Evolutionary conservation across 2,888 invertebrate species (phyloP).

Genomic region (Eupithecia vulgata): DNA sequence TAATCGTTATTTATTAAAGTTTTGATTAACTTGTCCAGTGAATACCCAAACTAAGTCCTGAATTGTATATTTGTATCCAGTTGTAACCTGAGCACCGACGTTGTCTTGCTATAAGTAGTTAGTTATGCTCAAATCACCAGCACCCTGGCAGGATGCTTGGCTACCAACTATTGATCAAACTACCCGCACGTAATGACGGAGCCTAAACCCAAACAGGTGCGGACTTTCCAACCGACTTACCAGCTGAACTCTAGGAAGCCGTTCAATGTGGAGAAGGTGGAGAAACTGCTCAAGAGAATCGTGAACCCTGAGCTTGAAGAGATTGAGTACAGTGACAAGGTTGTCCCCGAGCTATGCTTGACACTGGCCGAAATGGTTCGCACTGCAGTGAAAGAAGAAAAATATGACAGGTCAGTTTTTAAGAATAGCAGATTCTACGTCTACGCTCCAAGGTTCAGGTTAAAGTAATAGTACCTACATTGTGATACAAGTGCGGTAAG

Average conservation of each 20-base stretch:
- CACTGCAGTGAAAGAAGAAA: conserved; percentile 85
- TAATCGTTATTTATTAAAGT: too few species aligned
- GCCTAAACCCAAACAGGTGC: conserved; percentile 67
- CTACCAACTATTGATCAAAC: conserved; percentile 54
- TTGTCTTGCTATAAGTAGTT: too few species aligned
- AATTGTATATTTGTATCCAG: too few species aligned
- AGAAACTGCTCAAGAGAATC: conserved; percentile 84
- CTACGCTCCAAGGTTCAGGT: too few species aligned
- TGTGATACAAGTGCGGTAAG: too few species aligned
- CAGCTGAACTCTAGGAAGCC: conserved; percentile 85
- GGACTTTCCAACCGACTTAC: conserved; percentile 86
- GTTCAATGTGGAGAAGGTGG: conserved; percentile 85
- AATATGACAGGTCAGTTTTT: conserved; percentile 85
- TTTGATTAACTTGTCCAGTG: too few species aligned
- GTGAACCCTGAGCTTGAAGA: conserved; percentile 85
- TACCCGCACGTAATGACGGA: conserved; percentile 58
- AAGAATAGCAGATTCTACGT: too few species aligned
- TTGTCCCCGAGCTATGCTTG: conserved; percentile 82
- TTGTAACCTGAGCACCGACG: too few species aligned
- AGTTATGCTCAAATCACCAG: neutral
- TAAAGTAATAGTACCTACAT: too few species aligned
- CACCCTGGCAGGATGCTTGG: neutral
- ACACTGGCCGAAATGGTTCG: conserved; percentile 85
- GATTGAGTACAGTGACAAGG: conserved; percentile 85
- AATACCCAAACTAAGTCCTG: too few species aligned